Evolutionary conservation across 2,797 vertebrate genomes (phyloP).

Genomic region (Ctenochaetus hawaiiensis): DNA sequence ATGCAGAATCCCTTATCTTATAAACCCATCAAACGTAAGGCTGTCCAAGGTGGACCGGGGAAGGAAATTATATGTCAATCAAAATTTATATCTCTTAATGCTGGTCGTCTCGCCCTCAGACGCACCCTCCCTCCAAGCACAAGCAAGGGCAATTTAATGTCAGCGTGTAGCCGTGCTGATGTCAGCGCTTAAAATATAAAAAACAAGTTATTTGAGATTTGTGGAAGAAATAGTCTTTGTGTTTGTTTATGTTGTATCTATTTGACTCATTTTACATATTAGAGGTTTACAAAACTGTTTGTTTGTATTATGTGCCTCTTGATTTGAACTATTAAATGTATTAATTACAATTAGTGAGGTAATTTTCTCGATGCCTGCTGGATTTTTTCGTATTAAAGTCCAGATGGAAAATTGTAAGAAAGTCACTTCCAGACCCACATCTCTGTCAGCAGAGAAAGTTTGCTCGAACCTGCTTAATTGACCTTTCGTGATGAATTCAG

Average conservation of each 20-base stretch:
- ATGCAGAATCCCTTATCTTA: conserved; percentile 78
- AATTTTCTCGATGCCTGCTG: not conserved
- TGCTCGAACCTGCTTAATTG: conserved; percentile 54
- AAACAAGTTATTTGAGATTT: conserved; percentile 3
- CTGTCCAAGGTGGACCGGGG: conserved; percentile 74
- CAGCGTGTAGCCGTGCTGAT: conserved; percentile 46
- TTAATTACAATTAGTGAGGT: not conserved
- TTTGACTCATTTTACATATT: not conserved
- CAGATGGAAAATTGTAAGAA: conserved; percentile 17
- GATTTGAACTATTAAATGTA: not conserved
- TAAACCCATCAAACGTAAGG: conserved; percentile 78
- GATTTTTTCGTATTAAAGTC: conserved; percentile 4
- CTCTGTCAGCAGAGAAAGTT: conserved; percentile 36
- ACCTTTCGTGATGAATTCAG: conserved; percentile 71
- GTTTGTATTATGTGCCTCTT: not conserved
- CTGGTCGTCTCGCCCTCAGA: conserved; percentile 51
- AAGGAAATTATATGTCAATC: conserved; percentile 86
- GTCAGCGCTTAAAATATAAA: conserved; percentile 47
- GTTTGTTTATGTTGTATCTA: not conserved
- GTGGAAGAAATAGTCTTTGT: conserved; percentile 1
- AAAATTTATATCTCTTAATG: conserved; percentile 83
- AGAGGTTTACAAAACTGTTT: not conserved
- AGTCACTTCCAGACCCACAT: conserved; percentile 20
- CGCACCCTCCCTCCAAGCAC: conserved; percentile 41
- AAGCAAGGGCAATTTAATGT: conserved; percentile 75